Conservation (phyloP, 2,888 invertebrate species). For the Tribolium freemani region DNA sequence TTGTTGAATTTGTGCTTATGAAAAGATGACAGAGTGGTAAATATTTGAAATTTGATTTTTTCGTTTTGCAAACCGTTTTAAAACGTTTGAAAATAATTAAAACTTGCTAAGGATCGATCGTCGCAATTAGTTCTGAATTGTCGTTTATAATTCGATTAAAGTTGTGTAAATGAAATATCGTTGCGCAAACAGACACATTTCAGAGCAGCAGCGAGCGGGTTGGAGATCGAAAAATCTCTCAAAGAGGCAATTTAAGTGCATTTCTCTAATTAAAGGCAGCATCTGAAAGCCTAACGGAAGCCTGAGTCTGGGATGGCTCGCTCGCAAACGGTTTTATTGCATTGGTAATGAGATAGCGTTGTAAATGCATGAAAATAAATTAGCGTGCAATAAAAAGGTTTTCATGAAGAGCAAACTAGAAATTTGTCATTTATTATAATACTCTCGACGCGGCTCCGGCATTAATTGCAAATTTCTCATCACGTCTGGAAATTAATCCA, state of each 20-base stretch:
- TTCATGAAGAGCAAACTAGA: neutral
- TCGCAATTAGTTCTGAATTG: neutral
- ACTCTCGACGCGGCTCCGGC: neutral
- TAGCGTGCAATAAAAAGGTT: neutral
- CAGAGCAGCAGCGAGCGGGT: neutral
- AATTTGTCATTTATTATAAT: neutral
- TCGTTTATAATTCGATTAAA: neutral
- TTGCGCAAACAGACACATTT: neutral
- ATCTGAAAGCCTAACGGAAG: neutral
- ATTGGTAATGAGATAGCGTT: conserved; percentile 2
- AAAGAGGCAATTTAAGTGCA: neutral
- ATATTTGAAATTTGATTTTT: too few species aligned
- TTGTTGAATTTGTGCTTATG: too few species aligned
- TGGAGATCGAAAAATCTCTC: neutral
- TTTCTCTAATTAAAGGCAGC: neutral
- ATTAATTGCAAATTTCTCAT: neutral
- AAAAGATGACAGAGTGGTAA: too few species aligned
- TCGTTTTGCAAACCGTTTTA: too few species aligned
- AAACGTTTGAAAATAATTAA: too few species aligned
- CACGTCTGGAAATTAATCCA: neutral
- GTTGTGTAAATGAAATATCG: neutral
- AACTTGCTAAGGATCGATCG: too few species aligned
- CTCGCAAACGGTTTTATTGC: conserved; percentile 1
- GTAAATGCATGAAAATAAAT: neutral
- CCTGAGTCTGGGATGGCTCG: neutral